Conservation (phyloP, 2,113 vertebrate species). For the Odontesthes bonariensis region DNA sequence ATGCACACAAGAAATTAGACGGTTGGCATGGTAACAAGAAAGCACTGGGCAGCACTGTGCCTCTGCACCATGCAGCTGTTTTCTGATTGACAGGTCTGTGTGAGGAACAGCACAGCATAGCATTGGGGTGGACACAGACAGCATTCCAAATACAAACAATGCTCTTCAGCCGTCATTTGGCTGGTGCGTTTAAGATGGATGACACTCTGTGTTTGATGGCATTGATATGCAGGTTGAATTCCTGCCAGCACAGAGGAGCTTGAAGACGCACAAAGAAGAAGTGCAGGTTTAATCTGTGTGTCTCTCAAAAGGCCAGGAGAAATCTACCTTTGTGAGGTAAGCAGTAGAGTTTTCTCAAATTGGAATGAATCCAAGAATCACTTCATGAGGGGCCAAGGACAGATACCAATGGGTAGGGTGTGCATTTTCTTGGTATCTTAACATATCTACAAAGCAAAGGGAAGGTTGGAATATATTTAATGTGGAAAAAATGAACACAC, state of each 20-base stretch:
- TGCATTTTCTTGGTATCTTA: background rate
- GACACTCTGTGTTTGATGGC: conserved; percentile 14
- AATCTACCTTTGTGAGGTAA: too few relatives aligned
- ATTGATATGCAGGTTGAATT: conserved; percentile 27
- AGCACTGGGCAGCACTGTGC: background rate
- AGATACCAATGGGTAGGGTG: too few relatives aligned
- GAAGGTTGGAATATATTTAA: too few relatives aligned
- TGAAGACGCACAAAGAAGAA: background rate
- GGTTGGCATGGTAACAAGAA: conserved; percentile 61
- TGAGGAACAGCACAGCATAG: background rate
- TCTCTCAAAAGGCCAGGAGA: background rate
- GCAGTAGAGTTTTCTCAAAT: too few relatives aligned
- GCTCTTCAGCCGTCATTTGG: conserved; percentile 8
- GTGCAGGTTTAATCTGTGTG: background rate
- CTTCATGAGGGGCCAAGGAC: too few relatives aligned
- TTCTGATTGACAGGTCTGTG: conserved; percentile 33
- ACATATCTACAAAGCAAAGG: background rate
- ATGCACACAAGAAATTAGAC: conserved; percentile 15
- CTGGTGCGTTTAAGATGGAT: conserved; percentile 28
- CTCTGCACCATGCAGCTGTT: conserved; percentile 16
- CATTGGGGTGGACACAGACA: conserved; percentile 9
- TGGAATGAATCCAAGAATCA: too few relatives aligned
- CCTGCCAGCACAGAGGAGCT: background rate
- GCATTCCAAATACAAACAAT: conserved; percentile 18
- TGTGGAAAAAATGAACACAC: too few relatives aligned